Percentiles rank a stretch among this genome's conserved stretches.
These are phyloP conservation scores for Drosophila mayri DNA, from an alignment of 1,140 invertebrate species.

Conservation along the genomic window DNA sequence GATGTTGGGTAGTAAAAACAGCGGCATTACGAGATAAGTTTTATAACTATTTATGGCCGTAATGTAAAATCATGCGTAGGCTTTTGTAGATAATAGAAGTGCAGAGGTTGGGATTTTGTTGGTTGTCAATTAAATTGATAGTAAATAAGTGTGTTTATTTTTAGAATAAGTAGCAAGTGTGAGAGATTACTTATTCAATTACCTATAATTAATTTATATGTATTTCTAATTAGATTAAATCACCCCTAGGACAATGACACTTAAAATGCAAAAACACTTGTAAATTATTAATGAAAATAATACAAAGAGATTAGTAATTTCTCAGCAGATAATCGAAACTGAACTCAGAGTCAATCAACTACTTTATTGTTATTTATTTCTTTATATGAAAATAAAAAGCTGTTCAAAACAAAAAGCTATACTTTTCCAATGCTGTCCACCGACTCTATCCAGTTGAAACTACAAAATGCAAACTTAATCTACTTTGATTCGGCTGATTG, in stretches of 20 bases:
- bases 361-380: not conserved
- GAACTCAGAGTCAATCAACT: not conserved
- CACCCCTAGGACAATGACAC: not conserved
- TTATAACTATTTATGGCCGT: conserved; percentile 11
- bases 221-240: not conserved
- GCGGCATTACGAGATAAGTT: conserved; percentile 9
- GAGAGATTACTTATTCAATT: not conserved
- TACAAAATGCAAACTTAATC: conserved; percentile 55
- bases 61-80: conserved; percentile 8
- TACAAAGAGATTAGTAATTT: not conserved
- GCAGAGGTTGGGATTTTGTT: not conserved
- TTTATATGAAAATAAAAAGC: not conserved
- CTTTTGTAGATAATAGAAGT: not conserved
- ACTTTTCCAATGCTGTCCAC: conserved; percentile 16
- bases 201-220: not conserved
- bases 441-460: conserved; percentile 2
- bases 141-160: conserved; percentile 2
- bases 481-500: conserved; percentile 63
- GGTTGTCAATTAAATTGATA: not conserved
- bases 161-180: not conserved
- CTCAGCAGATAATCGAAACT: not conserved
- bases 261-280: not conserved
- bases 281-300: not conserved
- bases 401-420: not conserved
- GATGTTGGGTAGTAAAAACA: conserved; percentile 25